Percentiles rank a stretch among this genome's conserved stretches.
Conservation (phyloP, 2,113 vertebrate species). For the Synodontis membranacea region DNA sequence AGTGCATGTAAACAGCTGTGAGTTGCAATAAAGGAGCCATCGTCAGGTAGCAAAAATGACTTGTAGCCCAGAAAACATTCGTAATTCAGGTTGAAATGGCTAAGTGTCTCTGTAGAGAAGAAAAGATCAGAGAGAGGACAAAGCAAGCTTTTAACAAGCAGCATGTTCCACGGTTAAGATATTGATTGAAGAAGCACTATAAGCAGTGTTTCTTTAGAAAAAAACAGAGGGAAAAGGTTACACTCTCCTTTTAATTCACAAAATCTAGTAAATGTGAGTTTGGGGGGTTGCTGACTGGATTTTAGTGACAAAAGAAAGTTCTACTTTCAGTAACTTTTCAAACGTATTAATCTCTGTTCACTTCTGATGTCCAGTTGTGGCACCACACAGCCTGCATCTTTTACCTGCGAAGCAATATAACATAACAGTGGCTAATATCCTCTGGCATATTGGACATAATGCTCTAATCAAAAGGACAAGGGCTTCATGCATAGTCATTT, state of each 20-base stretch:
- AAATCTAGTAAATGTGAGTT: slow-evolving; percentile 14
- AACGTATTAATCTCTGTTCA: slow-evolving; percentile 58
- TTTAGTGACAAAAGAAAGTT: slow-evolving; percentile 56
- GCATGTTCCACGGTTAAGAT: slow-evolving; percentile 43
- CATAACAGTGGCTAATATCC: slow-evolving; percentile 58
- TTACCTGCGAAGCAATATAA: slow-evolving; percentile 59
- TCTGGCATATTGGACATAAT: slow-evolving; percentile 46
- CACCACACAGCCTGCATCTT: slow-evolving; percentile 35
- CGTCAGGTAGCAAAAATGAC: slow-evolving; percentile 51
- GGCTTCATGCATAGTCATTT: slow-evolving; percentile 59
- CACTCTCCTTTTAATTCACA: slow-evolving; percentile 48
- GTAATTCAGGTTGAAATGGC: slow-evolving; percentile 46
- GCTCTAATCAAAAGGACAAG: slow-evolving; percentile 57
- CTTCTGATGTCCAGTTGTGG: slow-evolving; percentile 21
- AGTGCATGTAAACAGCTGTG: slow-evolving; percentile 56
- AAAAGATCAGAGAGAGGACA: slow-evolving; percentile 47
- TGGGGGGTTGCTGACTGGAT: slow-evolving; percentile 35
- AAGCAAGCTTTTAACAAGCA: slow-evolving; percentile 51
- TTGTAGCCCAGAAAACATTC: slow-evolving; percentile 48
- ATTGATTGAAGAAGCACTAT: slow-evolving; percentile 41
- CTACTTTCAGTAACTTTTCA: slow-evolving; percentile 61
- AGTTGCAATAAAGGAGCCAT: slow-evolving; percentile 52
- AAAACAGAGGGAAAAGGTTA: slow-evolving; percentile 56
- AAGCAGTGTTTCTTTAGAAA: slow-evolving; percentile 31
- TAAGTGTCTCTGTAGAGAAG: slow-evolving; percentile 44